Evolutionary conservation across 2,113 vertebrate species (phyloP).

Genomic region (Notothenia rossii): DNA sequence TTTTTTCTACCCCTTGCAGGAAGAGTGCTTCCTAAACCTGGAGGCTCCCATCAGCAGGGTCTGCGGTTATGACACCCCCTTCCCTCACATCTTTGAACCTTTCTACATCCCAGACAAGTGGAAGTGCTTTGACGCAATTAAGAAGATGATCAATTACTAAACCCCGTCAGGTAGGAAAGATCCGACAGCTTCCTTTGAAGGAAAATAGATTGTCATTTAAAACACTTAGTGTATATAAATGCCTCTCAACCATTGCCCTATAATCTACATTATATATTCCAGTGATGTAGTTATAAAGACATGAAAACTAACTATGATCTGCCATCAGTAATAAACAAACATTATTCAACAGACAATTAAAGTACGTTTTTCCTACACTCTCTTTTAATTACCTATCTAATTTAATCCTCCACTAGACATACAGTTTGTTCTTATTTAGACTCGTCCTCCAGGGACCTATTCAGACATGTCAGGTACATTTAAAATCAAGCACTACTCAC

Average conservation of each 20-base stretch:
- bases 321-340: not conserved
- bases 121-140: slow-evolving; percentile 97
- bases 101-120: slow-evolving; percentile 99
- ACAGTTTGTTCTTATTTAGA: slow-evolving; percentile 17
- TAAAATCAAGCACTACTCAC: not conserved
- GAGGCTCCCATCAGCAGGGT: slow-evolving; percentile 96
- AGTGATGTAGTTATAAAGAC: slow-evolving; percentile 14
- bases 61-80: slow-evolving; percentile 98
- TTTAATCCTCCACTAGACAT: not conserved
- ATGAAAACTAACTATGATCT: slow-evolving; percentile 23
- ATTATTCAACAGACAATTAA: not conserved
- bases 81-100: slow-evolving; percentile 96
- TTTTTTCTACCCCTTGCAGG: slow-evolving; percentile 82
- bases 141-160: slow-evolving; percentile 97
- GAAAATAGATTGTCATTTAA: slow-evolving; percentile 8
- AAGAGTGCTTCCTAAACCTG: slow-evolving; percentile 97
- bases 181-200: slow-evolving; percentile 10
- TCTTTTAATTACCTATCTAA: not conserved
- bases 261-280: slow-evolving; percentile 43
- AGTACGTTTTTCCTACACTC: not conserved
- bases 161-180: slow-evolving; percentile 52
- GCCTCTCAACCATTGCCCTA: slow-evolving; percentile 10
- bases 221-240: slow-evolving; percentile 14
- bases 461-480: not conserved
- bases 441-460: not conserved